Conservation (phyloP, 2,797 vertebrate genomes). For the Pteropus rufus region DNA sequence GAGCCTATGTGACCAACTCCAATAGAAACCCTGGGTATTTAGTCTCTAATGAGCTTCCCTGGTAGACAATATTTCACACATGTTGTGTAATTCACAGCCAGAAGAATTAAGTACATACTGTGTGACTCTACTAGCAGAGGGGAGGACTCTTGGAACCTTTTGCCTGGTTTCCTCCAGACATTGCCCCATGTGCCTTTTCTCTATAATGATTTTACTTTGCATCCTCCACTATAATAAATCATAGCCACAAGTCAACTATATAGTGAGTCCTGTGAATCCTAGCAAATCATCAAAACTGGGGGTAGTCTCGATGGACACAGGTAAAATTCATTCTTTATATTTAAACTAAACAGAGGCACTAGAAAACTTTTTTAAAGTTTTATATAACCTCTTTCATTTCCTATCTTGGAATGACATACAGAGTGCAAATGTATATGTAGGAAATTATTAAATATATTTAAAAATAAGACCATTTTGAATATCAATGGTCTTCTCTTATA, state of each 20-base stretch:
- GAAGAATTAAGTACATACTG: neutral
- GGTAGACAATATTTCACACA: neutral
- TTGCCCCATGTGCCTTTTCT: neutral
- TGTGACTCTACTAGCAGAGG: neutral
- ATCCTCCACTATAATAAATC: neutral
- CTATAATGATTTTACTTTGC: neutral
- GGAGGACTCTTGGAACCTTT: neutral
- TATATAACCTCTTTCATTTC: neutral
- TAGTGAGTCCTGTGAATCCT: neutral
- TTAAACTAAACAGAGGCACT: neutral
- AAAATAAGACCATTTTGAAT: neutral
- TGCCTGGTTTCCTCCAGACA: neutral
- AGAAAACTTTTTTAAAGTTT: neutral
- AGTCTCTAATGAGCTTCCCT: neutral
- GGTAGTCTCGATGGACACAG: neutral
- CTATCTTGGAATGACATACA: neutral
- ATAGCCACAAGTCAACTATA: neutral
- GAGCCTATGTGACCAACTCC: neutral
- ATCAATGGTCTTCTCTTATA: neutral
- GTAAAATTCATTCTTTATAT: constrained; percentile 14
- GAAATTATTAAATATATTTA: neutral
- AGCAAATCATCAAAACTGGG: neutral
- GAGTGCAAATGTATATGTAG: neutral
- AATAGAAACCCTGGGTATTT: neutral
- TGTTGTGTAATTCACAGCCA: neutral